Evolutionary conservation across 2,797 vertebrate species (phyloP).

Genomic region (Tiaroga cobitis): DNA sequence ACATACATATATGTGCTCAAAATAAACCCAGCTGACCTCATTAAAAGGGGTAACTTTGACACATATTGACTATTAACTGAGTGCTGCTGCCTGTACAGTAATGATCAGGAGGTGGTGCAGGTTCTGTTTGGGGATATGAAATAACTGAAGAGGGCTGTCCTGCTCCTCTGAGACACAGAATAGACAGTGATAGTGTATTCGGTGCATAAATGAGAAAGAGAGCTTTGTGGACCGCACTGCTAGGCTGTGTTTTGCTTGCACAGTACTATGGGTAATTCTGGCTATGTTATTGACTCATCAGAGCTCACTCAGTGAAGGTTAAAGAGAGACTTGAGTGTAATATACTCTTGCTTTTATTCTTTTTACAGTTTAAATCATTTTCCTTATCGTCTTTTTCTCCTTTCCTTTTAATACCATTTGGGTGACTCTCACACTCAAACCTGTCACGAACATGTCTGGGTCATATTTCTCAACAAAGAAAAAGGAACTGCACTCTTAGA

Average conservation of each 20-base stretch:
- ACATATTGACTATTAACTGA: constrained; percentile 33
- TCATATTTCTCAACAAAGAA: not conserved
- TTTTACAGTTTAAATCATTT: not conserved
- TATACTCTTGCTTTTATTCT: not conserved
- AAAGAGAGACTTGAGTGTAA: constrained; percentile 48
- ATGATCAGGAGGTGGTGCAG: constrained; percentile 46
- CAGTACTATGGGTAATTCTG: constrained; percentile 56
- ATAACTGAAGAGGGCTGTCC: constrained; percentile 48
- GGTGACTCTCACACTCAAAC: not conserved
- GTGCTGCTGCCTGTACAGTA: constrained; percentile 27
- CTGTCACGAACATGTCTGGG: not conserved
- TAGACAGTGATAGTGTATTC: constrained; percentile 21
- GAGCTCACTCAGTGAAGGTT: constrained; percentile 53
- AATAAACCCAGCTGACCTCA: constrained; percentile 41
- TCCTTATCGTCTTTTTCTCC: not conserved
- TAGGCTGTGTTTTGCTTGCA: constrained; percentile 48
- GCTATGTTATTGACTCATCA: constrained; percentile 43
- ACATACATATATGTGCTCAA: constrained; percentile 23
- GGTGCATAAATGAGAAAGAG: constrained; percentile 48
- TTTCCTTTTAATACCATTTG: not conserved
- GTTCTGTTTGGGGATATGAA: constrained; percentile 42
- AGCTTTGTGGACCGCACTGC: constrained; percentile 30
- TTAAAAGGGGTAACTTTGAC: constrained; percentile 36
- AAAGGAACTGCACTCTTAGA: not conserved
- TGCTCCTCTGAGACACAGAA: constrained; percentile 27